Evolutionary conservation across 1,140 invertebrate genomes (phyloP), one percentile per base, ranked within the genome.

Genomic region (Eriocheir sinensis): DNA sequence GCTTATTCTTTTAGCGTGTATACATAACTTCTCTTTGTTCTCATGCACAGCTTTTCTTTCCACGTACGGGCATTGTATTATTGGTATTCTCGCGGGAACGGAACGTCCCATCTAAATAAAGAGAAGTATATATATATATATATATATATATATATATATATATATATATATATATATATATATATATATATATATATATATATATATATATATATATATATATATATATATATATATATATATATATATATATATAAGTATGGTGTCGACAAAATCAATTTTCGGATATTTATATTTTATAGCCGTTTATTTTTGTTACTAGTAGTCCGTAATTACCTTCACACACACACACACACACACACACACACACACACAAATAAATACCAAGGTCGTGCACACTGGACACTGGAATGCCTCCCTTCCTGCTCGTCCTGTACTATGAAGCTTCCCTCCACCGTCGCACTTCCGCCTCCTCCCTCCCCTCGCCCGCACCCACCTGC

Each of bases 141-240:
- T 83, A 83, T 83, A 83, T 83, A 83, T 83, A 83, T 83, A 83
- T 83, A 83, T 83, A 83, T 83, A 83, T 83, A 83, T 83, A 83
- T 83, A 83, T 83, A 83, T 83, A 83, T 83, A 83, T 83, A 83
- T 30, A 83, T 32, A 83, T 83, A 83, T 32, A 83, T 30, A 83
- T 83, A 83, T 30, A 83, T 30, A 83, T 83, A 83, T 30, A 83
- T 83, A 83, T 83, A 83, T 83, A 83, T 30, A 83, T 83, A 83
- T 83, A 83, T 83, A 83, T 83, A 83, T 30, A 83, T 32, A 83
- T 83, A 83, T 32, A 83, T 83, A 83, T 83, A 83, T 83, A 83
- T 83, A 83, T 83, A 83, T 83, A 83, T 83, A 83, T 83, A 83
- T 83, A 83, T 83, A 83, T 83, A 83, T 83, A 83, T 83, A 83